Base-by-base conservation (phyloP, 1,140 invertebrate species). In the Colletes latitarsis region DNA sequence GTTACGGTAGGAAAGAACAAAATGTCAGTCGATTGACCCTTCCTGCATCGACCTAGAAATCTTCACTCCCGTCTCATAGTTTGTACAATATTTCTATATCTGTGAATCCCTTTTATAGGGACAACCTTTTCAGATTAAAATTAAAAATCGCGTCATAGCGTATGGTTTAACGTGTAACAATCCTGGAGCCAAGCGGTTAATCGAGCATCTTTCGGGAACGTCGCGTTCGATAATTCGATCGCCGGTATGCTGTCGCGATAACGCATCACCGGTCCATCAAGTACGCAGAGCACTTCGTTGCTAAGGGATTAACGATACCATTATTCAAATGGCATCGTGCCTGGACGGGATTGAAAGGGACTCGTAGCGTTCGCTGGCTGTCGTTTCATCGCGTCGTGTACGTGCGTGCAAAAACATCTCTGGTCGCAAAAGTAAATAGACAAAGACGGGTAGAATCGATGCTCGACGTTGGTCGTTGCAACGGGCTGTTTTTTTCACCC, bases 231-330 rank as follows among this genome's bases (percentile, higher is more conserved):
- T 73, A 70, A 78, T 78, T 78, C 68, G 69, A 73, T 79, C 46
- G 58, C 9, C 21, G 30, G 39, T n/a, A 15, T 52, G 4, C 0
- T 30, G 15, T 53, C n/a, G 46, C 39, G 12, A 9, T 19, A 52
- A 30, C 41, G 75, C n/a, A 39, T 21, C 39, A 39, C 10, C 68
- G 41, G 58, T 5, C 14, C 68, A n/a, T 53, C 64, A 52, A 67
- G 66, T 64, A 69, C 66, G 73, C 69, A 55, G 64, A 46, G 17
- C 30, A 49, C 6, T 53, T 30, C 19, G 14, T 52, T 41, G 67
- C 17, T 39, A n/a, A 58, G 41, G 67, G 67, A 69, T 78, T 82
- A 82, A 82, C 71, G 75, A 71, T 78, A 82, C 75, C 74, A 82
- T 68, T 77, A 82, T 82, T 71, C 52, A 53, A 82, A 70, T 77